A percentile compares a stretch with the other conserved stretches of the same genome.
Evolutionary conservation across 2,888 invertebrate species (phyloP).

Genomic region (Abscondita cerata): DNA sequence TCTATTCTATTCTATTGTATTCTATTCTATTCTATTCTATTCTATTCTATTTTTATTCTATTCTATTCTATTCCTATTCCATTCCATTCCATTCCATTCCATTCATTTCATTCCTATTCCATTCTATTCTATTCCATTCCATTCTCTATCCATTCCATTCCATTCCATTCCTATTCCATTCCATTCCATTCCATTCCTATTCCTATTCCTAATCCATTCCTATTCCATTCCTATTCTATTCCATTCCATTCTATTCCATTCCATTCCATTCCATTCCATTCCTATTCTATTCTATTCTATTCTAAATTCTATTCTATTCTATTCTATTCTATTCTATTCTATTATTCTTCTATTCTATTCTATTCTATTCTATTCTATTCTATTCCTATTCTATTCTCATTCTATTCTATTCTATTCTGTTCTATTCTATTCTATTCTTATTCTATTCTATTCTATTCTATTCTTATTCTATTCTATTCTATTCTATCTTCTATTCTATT

Average conservation of each 20-base stretch:
- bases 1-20: conserved; percentile 11
- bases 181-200: neutral
- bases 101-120: neutral
- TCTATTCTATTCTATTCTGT: conserved; percentile 1
- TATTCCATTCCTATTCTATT: neutral
- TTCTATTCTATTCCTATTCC: conserved; percentile 10
- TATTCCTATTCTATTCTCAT: neutral
- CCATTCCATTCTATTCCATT: neutral
- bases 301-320: neutral
- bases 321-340: neutral
- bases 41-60: conserved; percentile 10
- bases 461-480: neutral
- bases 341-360: neutral
- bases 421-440: conserved; percentile 5
- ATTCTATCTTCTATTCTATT: conserved; percentile 1
- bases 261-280: neutral
- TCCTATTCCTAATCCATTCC: neutral
- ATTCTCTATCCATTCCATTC: conserved; percentile 3
- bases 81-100: conserved; percentile 1
- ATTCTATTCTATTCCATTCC: conserved; percentile 3
- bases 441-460: conserved; percentile 1
- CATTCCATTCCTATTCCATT: neutral
- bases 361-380: conserved; percentile 1
- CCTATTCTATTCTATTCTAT: neutral
- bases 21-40: conserved; percentile 8